Conservation (phyloP, 2,797 vertebrate species). For the Malurus leucopterus region DNA sequence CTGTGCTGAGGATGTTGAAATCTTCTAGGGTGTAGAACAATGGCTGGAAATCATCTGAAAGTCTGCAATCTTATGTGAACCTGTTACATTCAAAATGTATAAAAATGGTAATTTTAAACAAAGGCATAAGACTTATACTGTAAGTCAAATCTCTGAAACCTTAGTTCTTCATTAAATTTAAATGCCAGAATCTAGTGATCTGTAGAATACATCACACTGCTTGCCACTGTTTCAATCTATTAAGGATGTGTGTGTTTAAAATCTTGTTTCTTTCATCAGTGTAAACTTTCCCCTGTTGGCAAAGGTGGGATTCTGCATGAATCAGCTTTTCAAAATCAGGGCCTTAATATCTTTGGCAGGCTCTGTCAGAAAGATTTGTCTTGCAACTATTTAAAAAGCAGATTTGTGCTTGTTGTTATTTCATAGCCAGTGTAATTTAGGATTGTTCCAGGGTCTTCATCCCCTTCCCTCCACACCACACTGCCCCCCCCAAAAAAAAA, state of each 20-base stretch:
- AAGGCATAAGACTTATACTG: accelerated
- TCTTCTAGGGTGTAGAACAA: conserved; percentile 79
- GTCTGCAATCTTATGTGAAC: conserved; percentile 70
- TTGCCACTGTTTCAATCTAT: background rate
- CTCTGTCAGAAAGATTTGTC: background rate
- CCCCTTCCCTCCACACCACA: background rate
- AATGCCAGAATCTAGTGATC: background rate
- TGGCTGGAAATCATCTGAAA: conserved; percentile 78
- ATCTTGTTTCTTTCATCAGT: background rate
- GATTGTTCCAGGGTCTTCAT: background rate
- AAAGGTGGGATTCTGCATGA: background rate
- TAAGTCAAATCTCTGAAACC: background rate
- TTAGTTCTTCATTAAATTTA: background rate
- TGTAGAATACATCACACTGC: background rate
- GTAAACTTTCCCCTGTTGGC: background rate
- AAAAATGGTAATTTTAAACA: background rate
- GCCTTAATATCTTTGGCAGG: background rate
- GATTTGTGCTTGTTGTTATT: background rate
- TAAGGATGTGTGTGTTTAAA: background rate
- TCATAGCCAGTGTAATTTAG: background rate
- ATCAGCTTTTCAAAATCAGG: background rate
- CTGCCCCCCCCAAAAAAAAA: accelerated
- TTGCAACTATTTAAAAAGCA: background rate
- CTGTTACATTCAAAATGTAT: background rate
- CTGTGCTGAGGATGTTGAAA: conserved; percentile 73